Base-by-base conservation (phyloP, 2,113 vertebrate genomes). In the Zeus faber region DNA sequence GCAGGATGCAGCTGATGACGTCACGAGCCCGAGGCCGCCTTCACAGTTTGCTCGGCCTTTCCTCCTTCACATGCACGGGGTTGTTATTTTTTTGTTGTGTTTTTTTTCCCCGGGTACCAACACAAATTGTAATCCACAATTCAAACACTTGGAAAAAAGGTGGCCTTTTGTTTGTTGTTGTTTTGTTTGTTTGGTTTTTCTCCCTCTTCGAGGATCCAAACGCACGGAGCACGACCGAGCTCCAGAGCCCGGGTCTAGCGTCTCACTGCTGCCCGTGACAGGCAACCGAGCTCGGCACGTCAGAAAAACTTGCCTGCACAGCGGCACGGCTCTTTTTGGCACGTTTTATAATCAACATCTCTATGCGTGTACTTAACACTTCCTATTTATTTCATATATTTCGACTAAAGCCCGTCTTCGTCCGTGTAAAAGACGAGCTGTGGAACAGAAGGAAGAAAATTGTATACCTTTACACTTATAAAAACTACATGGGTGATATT, bases 221-320 rank as follows among this genome's bases (percentile, higher is more conserved):
- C n/a, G n/a, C n/a, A n/a, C n/a, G n/a, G n/a, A n/a, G n/a, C n/a
- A n/a, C n/a, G n/a, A n/a, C n/a, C n/a, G n/a, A n/a, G n/a, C n/a
- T n/a, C n/a, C n/a, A n/a, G n/a, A n/a, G 77, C 85, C 76, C 74
- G 79, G 80, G 83, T 70, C 79, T 87, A 35, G 81, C 77, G 81
- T 86, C 79, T 84, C 77, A 80, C 81, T 81, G 76, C 70, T 70
- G 79, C 84, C 77, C 67, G 77, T 50, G 70, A 84, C 72, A 69
- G 60, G 76, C 35, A 74, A 68, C 75, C 70, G 41, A 84, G 63
- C 47, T 79, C 84, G 81, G 81, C 77, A 53, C 70, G 72, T 74
- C 76, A 73, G 67, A 61, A 76, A 69, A 57, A 65, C 76, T 76
- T 74, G 70, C 62, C 71, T 70, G 69, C 62, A 56, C 59, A 48